Evolutionary conservation across 2,113 vertebrate genomes (phyloP).

Genomic region (Delphinapterus leucas): DNA sequence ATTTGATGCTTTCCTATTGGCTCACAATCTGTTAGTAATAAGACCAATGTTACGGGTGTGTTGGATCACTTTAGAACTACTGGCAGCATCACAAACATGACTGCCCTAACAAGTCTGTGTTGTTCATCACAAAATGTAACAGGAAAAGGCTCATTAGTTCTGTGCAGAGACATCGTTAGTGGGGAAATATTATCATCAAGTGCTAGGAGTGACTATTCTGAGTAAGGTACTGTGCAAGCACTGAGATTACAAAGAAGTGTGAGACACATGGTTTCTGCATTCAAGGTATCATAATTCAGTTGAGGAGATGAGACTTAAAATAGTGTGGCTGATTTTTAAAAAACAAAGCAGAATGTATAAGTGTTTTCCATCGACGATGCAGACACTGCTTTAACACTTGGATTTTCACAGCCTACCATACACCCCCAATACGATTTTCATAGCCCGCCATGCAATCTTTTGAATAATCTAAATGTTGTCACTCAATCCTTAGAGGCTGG

Average conservation of each 20-base stretch:
- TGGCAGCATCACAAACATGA: background rate
- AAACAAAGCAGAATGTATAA: background rate
- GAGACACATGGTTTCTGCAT: background rate
- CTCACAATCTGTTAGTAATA: constrained; percentile 1
- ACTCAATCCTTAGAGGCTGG: background rate
- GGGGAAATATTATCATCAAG: background rate
- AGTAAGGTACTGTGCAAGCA: background rate
- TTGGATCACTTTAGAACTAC: background rate
- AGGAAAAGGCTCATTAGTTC: background rate
- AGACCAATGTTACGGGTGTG: background rate
- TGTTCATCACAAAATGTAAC: background rate
- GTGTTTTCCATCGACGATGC: background rate
- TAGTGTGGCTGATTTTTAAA: background rate
- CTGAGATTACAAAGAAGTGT: background rate
- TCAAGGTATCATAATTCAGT: background rate
- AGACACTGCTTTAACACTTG: background rate
- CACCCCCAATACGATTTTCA: background rate
- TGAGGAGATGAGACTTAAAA: background rate
- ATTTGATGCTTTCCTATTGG: background rate
- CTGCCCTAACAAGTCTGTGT: background rate
- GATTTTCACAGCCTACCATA: background rate
- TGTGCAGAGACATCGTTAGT: background rate
- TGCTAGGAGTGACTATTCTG: background rate
- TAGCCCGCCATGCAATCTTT: background rate
- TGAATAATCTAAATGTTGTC: background rate